phyloP scores from a whole-genome alignment of 2,113 vertebrate genomes.

The Plecturocebus donacophilus region DNA sequence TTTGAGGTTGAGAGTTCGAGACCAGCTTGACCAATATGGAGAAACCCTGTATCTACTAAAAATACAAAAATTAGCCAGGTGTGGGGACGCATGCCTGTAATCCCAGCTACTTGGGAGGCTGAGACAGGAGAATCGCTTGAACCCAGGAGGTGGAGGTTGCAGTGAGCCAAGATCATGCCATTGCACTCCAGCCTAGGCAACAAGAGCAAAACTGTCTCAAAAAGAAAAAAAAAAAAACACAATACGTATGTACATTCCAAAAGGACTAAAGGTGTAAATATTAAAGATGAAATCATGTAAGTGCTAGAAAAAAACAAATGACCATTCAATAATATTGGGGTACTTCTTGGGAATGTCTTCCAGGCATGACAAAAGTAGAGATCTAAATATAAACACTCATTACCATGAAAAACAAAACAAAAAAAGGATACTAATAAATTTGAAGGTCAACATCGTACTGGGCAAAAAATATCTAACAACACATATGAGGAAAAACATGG shows the following conservation, averaged over 20 bases:
- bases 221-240: neutral
- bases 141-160: too few species aligned
- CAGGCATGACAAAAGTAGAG: neutral
- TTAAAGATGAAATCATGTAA: slow-evolving; percentile 15
- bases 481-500: neutral
- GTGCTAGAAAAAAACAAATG: neutral
- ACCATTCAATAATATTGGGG: neutral
- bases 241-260: neutral
- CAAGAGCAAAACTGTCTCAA: too few species aligned
- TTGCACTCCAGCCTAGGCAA: too few species aligned
- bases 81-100: too few species aligned
- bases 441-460: neutral
- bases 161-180: too few species aligned
- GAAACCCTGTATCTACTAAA: too few species aligned
- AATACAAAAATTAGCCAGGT: too few species aligned
- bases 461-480: slow-evolving; percentile 1
- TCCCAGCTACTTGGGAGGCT: too few species aligned
- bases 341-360: neutral
- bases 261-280: slow-evolving; percentile 20
- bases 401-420: slow-evolving; percentile 17
- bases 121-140: too few species aligned
- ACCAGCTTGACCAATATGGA: too few species aligned
- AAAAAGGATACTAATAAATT: neutral
- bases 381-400: slow-evolving; percentile 19
- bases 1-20: too few species aligned